phyloP scores from a whole-genome alignment of 2,113 vertebrate genomes.

The Rhagologus leucostigma region DNA sequence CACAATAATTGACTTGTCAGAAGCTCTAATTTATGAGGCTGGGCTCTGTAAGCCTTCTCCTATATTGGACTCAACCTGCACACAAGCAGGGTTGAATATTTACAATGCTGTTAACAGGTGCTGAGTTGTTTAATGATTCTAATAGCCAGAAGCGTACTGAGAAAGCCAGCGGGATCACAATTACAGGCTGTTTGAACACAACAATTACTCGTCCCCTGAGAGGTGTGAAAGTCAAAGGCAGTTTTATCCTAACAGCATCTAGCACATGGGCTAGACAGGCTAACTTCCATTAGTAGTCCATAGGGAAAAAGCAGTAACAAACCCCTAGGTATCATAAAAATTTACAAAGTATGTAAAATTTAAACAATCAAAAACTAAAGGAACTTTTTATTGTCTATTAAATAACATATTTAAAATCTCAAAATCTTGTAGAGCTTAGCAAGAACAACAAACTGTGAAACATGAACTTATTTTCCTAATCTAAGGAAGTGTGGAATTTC shows the following conservation, averaged over 20 bases:
- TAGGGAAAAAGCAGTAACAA: conserved; percentile 74
- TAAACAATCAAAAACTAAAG: conserved; percentile 67
- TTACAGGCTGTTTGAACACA: conserved; percentile 89
- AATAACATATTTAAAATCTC: conserved; percentile 30
- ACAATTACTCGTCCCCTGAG: conserved; percentile 80
- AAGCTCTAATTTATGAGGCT: conserved; percentile 87
- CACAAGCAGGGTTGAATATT: conserved; percentile 91
- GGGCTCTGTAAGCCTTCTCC: conserved; percentile 81
- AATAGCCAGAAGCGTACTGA: conserved; percentile 88
- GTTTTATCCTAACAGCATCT: conserved; percentile 83
- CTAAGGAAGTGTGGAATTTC: conserved; percentile 67
- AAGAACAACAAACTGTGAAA: conserved; percentile 56
- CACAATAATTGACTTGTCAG: conserved; percentile 89
- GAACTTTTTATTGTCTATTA: conserved; percentile 57
- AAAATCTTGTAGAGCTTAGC: not conserved
- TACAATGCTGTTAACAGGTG: conserved; percentile 99
- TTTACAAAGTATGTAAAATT: conserved; percentile 77
- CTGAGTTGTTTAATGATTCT: conserved; percentile 94
- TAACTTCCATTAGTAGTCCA: conserved; percentile 81
- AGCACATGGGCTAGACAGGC: conserved; percentile 82
- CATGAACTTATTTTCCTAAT: conserved; percentile 48
- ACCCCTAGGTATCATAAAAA: conserved; percentile 72
- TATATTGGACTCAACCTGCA: conserved; percentile 84
- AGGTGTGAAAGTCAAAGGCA: conserved; percentile 85
- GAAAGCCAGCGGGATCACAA: conserved; percentile 86